Evolutionary conservation across 1,140 invertebrate species (phyloP).

Genomic region (Drosophila fuyamai): DNA sequence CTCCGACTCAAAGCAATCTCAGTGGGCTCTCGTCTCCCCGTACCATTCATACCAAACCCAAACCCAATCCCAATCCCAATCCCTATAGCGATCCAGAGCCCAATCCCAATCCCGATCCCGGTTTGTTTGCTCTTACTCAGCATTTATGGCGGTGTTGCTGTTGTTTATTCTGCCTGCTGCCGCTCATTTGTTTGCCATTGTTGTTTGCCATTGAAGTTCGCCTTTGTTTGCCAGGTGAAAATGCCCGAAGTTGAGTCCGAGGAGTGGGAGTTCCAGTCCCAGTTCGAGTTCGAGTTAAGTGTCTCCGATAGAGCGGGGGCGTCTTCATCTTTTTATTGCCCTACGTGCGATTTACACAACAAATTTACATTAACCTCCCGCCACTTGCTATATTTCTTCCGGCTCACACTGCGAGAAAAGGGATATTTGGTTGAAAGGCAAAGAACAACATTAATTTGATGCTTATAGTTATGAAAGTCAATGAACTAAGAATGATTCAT

Average conservation of each 20-base stretch:
- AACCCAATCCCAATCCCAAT: conserved; percentile 16
- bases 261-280: conserved; percentile 27
- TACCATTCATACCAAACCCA: conserved; percentile 1
- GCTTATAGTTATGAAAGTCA: no score
- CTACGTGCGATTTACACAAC: conserved; percentile 70
- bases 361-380: conserved; percentile 61
- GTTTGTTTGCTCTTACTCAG: conserved; percentile 77
- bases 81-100: conserved; percentile 26
- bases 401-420: conserved; percentile 17
- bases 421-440: no score
- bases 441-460: neutral
- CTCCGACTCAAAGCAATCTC: conserved; percentile 34
- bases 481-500: no score
- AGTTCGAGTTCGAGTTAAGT: conserved; percentile 8
- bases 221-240: conserved; percentile 78
- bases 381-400: conserved; percentile 5
- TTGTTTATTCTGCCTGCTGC: conserved; percentile 55
- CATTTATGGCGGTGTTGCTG: conserved; percentile 64
- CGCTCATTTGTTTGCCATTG: conserved; percentile 79
- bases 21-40: conserved; percentile 11
- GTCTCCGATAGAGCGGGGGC: conserved; percentile 33
- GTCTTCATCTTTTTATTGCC: conserved; percentile 61
- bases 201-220: conserved; percentile 77
- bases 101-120: conserved; percentile 42
- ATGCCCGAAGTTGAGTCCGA: conserved; percentile 39